Evolutionary conservation across 2,888 invertebrate genomes (phyloP).

Genomic region (Ctena decussata): DNA sequence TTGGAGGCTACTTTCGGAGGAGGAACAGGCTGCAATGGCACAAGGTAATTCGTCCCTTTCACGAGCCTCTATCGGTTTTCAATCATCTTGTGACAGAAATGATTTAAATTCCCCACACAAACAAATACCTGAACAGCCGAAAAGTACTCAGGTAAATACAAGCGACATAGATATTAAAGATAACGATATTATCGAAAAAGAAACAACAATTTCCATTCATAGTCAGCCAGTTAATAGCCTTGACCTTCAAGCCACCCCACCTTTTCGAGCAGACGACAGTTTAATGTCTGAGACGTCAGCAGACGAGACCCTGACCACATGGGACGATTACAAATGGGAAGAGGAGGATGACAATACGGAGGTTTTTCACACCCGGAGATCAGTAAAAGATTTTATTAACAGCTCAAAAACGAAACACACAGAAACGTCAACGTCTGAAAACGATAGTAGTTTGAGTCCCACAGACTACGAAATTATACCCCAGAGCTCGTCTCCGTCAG

Average conservation of each 20-base stretch:
- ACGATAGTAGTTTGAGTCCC: not conserved
- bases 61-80: not conserved
- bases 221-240: not conserved
- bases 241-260: constrained; percentile 5
- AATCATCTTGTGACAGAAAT: constrained; percentile 9
- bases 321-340: constrained; percentile 72
- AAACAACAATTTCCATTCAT: not conserved
- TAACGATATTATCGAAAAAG: constrained; percentile 1
- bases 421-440: not conserved
- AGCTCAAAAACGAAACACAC: not conserved
- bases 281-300: constrained; percentile 3
- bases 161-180: not conserved
- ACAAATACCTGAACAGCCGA: constrained; percentile 12
- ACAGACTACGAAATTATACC: not conserved
- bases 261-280: not conserved
- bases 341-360: constrained; percentile 68
- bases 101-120: constrained; percentile 1
- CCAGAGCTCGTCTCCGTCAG: not conserved
- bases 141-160: not conserved
- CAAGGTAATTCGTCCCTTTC: not conserved
- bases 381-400: constrained; percentile 63
- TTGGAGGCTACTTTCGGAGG: constrained; percentile 82
- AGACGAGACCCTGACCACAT: constrained; percentile 63
- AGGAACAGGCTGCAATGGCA: constrained; percentile 68
- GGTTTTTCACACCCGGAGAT: constrained; percentile 64